A percentile compares a stretch with the other conserved stretches of the same genome.
These are phyloP conservation scores for Macaca nemestrina DNA, from an alignment of 2,113 vertebrate species.

Conservation along the genomic window DNA sequence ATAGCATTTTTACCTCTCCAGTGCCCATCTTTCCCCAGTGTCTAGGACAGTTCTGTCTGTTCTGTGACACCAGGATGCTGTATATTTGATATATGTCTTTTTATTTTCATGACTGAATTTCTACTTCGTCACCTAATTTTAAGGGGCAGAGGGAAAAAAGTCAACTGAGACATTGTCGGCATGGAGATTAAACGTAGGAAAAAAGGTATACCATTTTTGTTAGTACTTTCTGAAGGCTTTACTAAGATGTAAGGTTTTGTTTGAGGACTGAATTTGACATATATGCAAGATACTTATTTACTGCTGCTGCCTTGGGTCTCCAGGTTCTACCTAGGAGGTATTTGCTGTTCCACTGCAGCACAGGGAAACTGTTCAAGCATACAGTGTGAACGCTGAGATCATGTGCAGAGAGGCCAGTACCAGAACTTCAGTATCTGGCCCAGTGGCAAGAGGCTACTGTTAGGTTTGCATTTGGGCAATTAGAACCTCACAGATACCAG, in stretches of 20 bases:
- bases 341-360: conserved; percentile 81
- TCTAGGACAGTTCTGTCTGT: conserved; percentile 83
- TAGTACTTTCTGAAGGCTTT: conserved; percentile 84
- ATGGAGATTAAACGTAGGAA: conserved; percentile 83
- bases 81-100: conserved; percentile 85
- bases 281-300: conserved; percentile 85
- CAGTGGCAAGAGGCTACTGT: conserved; percentile 77
- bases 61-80: conserved; percentile 83
- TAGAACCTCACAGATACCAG: conserved; percentile 73
- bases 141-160: conserved; percentile 78
- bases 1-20: conserved; percentile 82
- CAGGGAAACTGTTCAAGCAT: conserved; percentile 74
- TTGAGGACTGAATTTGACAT: conserved; percentile 86
- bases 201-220: conserved; percentile 81
- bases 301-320: conserved; percentile 81
- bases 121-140: conserved; percentile 84
- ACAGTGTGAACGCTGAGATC: conserved; percentile 82
- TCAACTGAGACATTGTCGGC: conserved; percentile 81
- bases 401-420: conserved; percentile 76
- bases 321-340: conserved; percentile 77
- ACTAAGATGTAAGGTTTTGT: conserved; percentile 84
- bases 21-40: conserved; percentile 75
- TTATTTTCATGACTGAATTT: conserved; percentile 84
- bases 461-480: conserved; percentile 72
- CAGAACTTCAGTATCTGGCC: conserved; percentile 75